Percentiles rank a stretch among this genome's conserved stretches.
Evolutionary conservation across 2,113 vertebrate species (phyloP).

Genomic region (Melanocharis versteri): DNA sequence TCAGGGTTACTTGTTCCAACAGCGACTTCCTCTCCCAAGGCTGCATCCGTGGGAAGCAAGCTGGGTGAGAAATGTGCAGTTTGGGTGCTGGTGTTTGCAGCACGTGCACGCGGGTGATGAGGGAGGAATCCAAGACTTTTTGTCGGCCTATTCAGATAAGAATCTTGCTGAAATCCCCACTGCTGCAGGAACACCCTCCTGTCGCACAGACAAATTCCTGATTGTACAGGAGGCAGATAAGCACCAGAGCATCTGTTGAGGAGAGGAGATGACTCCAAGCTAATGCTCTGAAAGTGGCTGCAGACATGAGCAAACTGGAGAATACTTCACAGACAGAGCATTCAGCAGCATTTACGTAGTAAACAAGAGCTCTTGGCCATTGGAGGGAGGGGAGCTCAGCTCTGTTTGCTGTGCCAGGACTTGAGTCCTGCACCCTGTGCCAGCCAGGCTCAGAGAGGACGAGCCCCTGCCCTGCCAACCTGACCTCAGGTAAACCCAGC

Average conservation of each 20-base stretch:
- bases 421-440: neutral
- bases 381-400: neutral
- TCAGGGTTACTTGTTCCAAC: neutral
- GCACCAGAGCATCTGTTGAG: neutral
- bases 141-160: neutral
- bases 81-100: neutral
- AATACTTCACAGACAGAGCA: neutral
- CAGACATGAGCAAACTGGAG: neutral
- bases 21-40: neutral
- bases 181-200: accelerated
- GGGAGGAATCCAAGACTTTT: neutral
- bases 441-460: neutral
- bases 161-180: neutral
- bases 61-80: accelerated
- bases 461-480: neutral
- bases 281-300: neutral
- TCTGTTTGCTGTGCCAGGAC: neutral
- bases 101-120: accelerated
- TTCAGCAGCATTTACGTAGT: neutral
- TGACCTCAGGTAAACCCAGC: neutral
- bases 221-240: neutral
- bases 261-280: neutral
- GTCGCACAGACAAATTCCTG: accelerated
- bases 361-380: neutral
- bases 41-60: accelerated